These are phyloP conservation scores for Rhyacichthys aspro DNA, from an alignment of 2,797 vertebrate species.

Conservation along the genomic window DNA sequence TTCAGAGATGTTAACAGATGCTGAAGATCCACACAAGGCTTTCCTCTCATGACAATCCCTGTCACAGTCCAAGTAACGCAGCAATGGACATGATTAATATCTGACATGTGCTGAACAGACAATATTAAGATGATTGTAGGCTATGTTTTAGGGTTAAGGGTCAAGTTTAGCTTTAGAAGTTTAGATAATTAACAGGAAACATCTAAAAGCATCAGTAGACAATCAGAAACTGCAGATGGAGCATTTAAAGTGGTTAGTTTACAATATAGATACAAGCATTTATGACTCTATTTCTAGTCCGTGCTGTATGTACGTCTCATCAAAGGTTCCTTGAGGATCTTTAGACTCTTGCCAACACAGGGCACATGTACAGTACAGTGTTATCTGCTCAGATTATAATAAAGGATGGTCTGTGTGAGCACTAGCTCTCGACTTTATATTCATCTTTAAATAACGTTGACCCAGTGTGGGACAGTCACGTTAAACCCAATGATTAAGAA, in stretches of 20 bases:
- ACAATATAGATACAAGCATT: too few species aligned
- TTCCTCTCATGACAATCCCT: constrained; percentile 26
- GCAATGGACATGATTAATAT: background rate
- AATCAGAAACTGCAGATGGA: too few species aligned
- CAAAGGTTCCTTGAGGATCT: constrained; percentile 3
- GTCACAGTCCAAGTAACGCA: constrained; percentile 35
- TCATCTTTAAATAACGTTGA: constrained; percentile 3
- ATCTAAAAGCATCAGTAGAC: too few species aligned
- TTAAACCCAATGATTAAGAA: constrained; percentile 13
- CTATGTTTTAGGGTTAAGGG: too few species aligned
- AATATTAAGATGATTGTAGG: background rate
- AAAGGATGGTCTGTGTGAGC: constrained; percentile 4
- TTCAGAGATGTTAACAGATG: background rate
- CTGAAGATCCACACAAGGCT: background rate
- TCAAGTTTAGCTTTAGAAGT: too few species aligned
- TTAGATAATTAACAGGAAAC: too few species aligned
- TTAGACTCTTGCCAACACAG: constrained; percentile 19
- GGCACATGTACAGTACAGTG: background rate
- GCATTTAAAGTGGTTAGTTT: too few species aligned
- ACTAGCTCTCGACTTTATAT: constrained; percentile 1
- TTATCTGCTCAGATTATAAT: constrained; percentile 46
- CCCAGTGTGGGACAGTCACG: background rate
- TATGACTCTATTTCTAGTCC: background rate
- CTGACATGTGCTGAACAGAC: background rate
- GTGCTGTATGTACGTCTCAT: background rate